Evolutionary conservation across 2,797 vertebrate genomes (phyloP).

Genomic region (Myotis vivesi): DNA sequence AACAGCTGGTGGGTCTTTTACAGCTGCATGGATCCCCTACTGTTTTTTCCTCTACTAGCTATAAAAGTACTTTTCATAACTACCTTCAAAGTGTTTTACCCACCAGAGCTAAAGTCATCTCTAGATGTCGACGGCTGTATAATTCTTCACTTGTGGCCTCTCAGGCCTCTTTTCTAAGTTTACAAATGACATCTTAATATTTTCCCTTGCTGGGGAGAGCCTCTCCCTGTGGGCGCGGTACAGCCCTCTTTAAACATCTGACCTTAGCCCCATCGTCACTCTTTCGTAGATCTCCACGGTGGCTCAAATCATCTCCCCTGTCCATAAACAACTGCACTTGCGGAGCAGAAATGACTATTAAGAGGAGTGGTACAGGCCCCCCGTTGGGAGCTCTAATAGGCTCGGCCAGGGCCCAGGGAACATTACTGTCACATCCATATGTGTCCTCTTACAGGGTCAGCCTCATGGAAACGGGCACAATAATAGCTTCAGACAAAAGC

Average conservation of each 20-base stretch:
- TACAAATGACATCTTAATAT: slow-evolving; percentile 25
- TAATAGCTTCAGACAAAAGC: slow-evolving; percentile 69
- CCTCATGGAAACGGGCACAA: slow-evolving; percentile 45
- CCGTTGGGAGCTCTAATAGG: slow-evolving; percentile 59
- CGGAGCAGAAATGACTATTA: slow-evolving; percentile 45
- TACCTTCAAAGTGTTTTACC: not conserved
- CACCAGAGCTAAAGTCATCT: not conserved
- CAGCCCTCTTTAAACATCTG: slow-evolving; percentile 47
- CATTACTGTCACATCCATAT: slow-evolving; percentile 67
- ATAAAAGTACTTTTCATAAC: not conserved
- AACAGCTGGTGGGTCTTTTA: not conserved
- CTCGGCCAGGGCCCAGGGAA: slow-evolving; percentile 37
- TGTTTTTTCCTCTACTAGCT: not conserved
- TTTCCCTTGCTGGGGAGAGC: not conserved
- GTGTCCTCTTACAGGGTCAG: slow-evolving; percentile 63
- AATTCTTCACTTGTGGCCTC: slow-evolving; percentile 7
- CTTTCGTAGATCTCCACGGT: slow-evolving; percentile 37
- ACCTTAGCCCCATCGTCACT: slow-evolving; percentile 19
- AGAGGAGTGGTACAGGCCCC: slow-evolving; percentile 59
- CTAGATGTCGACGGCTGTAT: not conserved
- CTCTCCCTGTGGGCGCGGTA: not conserved
- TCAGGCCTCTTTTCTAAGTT: not conserved
- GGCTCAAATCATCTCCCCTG: slow-evolving; percentile 69
- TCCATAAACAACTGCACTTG: slow-evolving; percentile 66
- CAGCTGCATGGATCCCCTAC: not conserved